Conservation (phyloP, 2,113 vertebrate species). For the Xenopus laevis region DNA sequence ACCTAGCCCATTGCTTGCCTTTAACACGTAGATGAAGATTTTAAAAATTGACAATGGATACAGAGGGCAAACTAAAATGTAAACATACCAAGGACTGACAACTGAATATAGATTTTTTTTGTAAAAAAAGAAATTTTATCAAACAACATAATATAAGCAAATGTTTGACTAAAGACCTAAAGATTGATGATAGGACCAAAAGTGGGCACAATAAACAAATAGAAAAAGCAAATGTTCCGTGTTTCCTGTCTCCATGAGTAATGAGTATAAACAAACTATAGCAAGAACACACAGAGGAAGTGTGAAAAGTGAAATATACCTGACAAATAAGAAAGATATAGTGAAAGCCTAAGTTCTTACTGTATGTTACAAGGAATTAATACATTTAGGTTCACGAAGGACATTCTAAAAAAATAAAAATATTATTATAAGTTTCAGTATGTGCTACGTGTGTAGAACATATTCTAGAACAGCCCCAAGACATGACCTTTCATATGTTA, state of each 20-base stretch:
- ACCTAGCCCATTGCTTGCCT: no score
- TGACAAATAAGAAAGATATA: neutral
- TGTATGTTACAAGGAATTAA: neutral
- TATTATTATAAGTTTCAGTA: no score
- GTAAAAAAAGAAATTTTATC: conserved; percentile 18
- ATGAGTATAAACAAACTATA: conserved; percentile 35
- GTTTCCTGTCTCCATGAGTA: conserved; percentile 44
- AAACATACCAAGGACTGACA: no score
- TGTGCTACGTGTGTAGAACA: no score
- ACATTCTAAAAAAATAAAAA: no score
- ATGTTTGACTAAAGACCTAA: conserved; percentile 26
- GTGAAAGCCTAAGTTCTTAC: neutral
- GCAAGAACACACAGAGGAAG: neutral
- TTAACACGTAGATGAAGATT: no score
- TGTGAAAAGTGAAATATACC: neutral
- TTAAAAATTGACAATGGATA: no score
- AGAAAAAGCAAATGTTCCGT: conserved; percentile 33
- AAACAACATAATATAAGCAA: conserved; percentile 31
- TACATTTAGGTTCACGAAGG: neutral
- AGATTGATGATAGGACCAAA: conserved; percentile 42
- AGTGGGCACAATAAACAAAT: conserved; percentile 30
- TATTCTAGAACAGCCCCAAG: no score
- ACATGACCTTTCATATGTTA: no score
- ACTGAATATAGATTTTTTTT: no score
- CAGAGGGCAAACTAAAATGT: no score